Evolutionary conservation across 2,888 invertebrate genomes (phyloP).

Genomic region (Stenurella melanura): DNA sequence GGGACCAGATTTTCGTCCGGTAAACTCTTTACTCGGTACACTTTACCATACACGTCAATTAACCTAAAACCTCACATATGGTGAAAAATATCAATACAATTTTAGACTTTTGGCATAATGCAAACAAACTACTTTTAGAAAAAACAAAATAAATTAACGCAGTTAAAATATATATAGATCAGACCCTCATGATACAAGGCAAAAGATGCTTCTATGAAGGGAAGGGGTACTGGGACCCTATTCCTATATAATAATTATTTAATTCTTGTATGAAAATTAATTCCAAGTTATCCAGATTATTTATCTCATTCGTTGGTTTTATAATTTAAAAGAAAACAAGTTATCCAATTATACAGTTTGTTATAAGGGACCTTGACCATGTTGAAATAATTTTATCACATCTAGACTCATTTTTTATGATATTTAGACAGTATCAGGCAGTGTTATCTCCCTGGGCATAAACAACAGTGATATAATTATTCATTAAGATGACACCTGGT

Average conservation of each 20-base stretch:
- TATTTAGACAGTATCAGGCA: slow-evolving; percentile 51
- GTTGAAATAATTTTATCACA: slow-evolving; percentile 43
- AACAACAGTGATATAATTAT: slow-evolving; percentile 65
- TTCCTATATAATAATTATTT: not conserved
- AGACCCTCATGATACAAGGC: not conserved
- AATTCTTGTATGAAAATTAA: not conserved
- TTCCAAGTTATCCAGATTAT: not conserved
- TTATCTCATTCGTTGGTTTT: slow-evolving; percentile 19
- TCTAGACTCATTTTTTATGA: slow-evolving; percentile 51
- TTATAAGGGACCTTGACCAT: slow-evolving; percentile 41
- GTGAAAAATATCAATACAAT: too few species aligned
- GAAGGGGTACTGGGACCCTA: not conserved
- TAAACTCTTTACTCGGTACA: too few species aligned
- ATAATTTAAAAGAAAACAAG: slow-evolving; percentile 34
- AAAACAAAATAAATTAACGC: too few species aligned
- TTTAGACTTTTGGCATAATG: too few species aligned
- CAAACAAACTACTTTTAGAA: too few species aligned
- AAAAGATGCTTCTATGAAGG: not conserved
- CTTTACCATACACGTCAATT: too few species aligned
- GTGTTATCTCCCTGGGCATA: slow-evolving; percentile 54
- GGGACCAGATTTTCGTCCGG: too few species aligned
- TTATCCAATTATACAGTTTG: slow-evolving; percentile 39
- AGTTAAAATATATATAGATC: too few species aligned
- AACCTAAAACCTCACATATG: too few species aligned
- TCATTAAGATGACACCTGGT: slow-evolving; percentile 64